phyloP scores from a whole-genome alignment of 1,140 invertebrate species.

The Vanessa tameamea region DNA sequence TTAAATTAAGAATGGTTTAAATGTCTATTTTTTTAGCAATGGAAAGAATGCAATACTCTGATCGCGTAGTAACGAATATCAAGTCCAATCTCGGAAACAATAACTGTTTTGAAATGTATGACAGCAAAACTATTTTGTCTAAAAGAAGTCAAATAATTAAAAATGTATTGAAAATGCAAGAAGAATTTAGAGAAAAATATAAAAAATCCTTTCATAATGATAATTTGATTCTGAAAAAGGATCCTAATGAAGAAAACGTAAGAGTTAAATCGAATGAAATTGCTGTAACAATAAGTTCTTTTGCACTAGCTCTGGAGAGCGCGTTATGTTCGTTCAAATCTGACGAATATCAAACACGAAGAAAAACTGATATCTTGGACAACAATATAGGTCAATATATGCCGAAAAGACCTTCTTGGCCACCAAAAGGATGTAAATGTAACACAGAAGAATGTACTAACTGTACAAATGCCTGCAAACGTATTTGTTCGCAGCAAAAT shows the following conservation, averaged over 20 bases:
- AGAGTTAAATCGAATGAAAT: slow-evolving; percentile 45
- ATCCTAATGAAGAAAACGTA: slow-evolving; percentile 14
- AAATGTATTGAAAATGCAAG: slow-evolving; percentile 42
- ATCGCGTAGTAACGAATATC: slow-evolving; percentile 39
- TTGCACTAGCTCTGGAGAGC: slow-evolving; percentile 47
- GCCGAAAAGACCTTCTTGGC: slow-evolving; percentile 32
- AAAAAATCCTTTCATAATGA: slow-evolving; percentile 15
- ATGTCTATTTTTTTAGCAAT: slow-evolving; percentile 34
- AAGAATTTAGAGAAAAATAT: slow-evolving; percentile 47
- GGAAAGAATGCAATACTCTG: slow-evolving; percentile 41
- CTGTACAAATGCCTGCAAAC: slow-evolving; percentile 52
- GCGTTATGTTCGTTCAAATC: slow-evolving; percentile 44
- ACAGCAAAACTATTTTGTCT: slow-evolving; percentile 25
- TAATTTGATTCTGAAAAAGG: slow-evolving; percentile 21
- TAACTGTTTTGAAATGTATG: slow-evolving; percentile 43
- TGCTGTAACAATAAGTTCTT: slow-evolving; percentile 44
- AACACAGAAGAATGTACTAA: slow-evolving; percentile 43
- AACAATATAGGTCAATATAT: slow-evolving; percentile 29
- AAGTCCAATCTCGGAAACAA: slow-evolving; percentile 32
- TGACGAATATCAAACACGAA: slow-evolving; percentile 25
- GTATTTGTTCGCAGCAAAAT: slow-evolving; percentile 57
- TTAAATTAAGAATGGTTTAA: too few species aligned
- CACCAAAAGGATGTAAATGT: slow-evolving; percentile 52
- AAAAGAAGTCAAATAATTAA: slow-evolving; percentile 30
- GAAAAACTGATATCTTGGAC: slow-evolving; percentile 36